A percentile compares a stretch with the other conserved stretches of the same genome.
Conservation (phyloP, 2,797 vertebrate genomes). For the Psittacula derbiana region DNA sequence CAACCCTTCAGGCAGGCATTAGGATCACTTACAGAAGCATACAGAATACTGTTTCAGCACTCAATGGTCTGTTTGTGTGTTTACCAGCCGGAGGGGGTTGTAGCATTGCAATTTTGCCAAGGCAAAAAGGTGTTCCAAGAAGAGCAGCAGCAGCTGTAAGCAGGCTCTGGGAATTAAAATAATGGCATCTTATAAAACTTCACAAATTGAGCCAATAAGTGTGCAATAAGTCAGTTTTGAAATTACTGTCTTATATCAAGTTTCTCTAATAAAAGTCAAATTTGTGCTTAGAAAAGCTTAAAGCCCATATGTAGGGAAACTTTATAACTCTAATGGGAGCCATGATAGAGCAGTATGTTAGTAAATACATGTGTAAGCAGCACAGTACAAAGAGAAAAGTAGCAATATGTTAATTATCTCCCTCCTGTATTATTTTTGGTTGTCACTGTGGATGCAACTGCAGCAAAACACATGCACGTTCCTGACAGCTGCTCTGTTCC, state of each 20-base stretch:
- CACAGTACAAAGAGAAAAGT: conserved; percentile 58
- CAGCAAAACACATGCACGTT: not conserved
- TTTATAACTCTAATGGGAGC: conserved; percentile 67
- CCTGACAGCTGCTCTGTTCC: conserved; percentile 39
- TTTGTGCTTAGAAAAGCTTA: conserved; percentile 60
- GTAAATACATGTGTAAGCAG: conserved; percentile 69
- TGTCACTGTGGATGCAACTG: conserved; percentile 49
- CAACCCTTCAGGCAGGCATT: not conserved
- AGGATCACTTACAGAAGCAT: not conserved
- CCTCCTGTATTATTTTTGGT: conserved; percentile 56
- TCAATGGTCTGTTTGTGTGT: conserved; percentile 52
- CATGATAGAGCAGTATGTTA: conserved; percentile 60
- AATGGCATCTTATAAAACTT: conserved; percentile 61
- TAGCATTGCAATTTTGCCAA: not conserved
- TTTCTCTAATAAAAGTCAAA: conserved; percentile 61
- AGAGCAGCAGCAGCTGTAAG: conserved; percentile 58
- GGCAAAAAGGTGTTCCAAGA: conserved; percentile 48
- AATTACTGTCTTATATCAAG: conserved; percentile 60
- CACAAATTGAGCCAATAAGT: conserved; percentile 53
- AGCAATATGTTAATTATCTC: conserved; percentile 62
- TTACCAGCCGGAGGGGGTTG: conserved; percentile 33
- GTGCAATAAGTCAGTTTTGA: conserved; percentile 50
- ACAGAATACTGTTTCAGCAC: not conserved
- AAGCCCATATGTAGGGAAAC: conserved; percentile 58
- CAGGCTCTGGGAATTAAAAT: conserved; percentile 49